Percentiles rank a stretch among this genome's conserved stretches.
Evolutionary conservation across 2,113 vertebrate species (phyloP).

Genomic region (Callipepla californica): DNA sequence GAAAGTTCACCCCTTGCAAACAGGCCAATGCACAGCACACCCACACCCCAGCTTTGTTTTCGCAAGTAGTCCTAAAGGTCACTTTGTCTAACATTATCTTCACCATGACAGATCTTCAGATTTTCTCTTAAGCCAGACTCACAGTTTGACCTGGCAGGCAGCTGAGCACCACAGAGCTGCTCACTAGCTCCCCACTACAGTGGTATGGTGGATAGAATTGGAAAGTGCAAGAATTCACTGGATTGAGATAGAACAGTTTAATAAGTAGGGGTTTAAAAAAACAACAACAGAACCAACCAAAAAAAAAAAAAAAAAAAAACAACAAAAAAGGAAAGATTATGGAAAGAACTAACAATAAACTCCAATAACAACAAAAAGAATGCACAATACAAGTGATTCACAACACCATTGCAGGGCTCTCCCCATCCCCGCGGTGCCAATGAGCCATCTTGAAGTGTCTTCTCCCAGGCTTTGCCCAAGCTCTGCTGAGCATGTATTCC

Average conservation of each 20-base stretch:
- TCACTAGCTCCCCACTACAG: neutral
- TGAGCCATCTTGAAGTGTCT: neutral
- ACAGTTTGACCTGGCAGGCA: neutral
- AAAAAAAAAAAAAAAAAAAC: too few relatives aligned
- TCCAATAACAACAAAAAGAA: neutral
- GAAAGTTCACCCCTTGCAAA: neutral
- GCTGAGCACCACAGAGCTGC: neutral
- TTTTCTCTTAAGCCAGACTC: neutral
- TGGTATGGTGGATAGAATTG: neutral
- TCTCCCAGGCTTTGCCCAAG: neutral
- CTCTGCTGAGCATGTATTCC: neutral
- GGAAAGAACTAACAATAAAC: neutral
- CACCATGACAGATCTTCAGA: neutral
- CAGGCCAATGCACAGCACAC: neutral
- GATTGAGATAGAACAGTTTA: neutral
- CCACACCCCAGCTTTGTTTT: neutral
- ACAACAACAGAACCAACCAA: too few relatives aligned
- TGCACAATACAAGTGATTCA: neutral
- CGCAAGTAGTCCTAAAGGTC: neutral
- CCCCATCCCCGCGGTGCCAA: too few relatives aligned
- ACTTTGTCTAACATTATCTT: neutral
- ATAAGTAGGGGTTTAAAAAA: neutral
- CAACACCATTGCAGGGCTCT: neutral
- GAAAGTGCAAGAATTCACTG: neutral
- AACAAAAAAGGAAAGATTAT: too few relatives aligned